phyloP scores from a whole-genome alignment of 2,113 vertebrate species.

The Heptranchias perlo region DNA sequence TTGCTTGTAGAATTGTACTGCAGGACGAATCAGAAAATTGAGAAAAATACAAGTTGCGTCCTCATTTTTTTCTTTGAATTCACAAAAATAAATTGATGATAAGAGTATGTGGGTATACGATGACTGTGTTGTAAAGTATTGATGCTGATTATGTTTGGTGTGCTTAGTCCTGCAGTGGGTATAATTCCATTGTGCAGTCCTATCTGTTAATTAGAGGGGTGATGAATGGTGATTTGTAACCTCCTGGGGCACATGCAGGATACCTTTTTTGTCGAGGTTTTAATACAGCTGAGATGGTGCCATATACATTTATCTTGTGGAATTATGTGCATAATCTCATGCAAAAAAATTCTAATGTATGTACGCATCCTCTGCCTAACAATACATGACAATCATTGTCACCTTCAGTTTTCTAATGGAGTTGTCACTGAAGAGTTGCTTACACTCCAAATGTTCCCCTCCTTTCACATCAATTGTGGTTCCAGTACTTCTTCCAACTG shows the following conservation, averaged over 20 bases:
- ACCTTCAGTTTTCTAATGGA: not conserved
- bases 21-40: not conserved
- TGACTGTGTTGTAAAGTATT: not conserved
- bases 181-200: not conserved
- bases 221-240: not conserved
- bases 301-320: not conserved
- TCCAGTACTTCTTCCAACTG: not conserved
- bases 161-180: not conserved
- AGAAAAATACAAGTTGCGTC: not conserved
- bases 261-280: not conserved
- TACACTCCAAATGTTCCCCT: not conserved
- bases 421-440: not conserved
- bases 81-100: not conserved
- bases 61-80: not conserved
- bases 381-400: not conserved
- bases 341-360: not conserved
- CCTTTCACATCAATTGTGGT: not conserved
- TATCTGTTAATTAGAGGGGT: not conserved
- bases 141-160: not conserved
- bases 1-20: not conserved
- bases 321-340: not conserved
- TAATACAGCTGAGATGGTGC: not conserved
- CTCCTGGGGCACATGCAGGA: not conserved
- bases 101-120: not conserved
- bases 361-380: not conserved